Base-by-base conservation (phyloP, 2,797 vertebrate species). In the Eulemur rubriventer region DNA sequence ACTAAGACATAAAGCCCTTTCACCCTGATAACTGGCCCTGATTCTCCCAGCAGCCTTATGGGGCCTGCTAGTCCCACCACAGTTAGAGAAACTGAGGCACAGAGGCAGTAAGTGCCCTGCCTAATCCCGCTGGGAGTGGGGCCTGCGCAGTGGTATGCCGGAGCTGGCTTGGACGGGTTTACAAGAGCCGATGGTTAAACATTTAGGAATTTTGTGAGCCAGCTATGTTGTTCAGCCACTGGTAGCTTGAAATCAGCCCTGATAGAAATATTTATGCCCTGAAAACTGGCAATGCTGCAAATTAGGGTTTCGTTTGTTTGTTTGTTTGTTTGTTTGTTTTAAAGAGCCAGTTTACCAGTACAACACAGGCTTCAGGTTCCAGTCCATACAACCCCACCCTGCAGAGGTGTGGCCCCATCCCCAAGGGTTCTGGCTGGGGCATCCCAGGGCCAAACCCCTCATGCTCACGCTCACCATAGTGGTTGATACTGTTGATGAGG, bases 401-500 rank as follows among this genome's bases (percentile, higher is more conserved):
- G 69, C 41, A 79, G 73, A 28, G 24, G 11, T 59, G 38, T 30
- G 85, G 30, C 17, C 35, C 78, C 24, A 7, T 7, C 57, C 20
- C 33, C 4, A 0, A 26, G 52, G 33, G 2, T 1, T 38, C 30
- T 7, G 8, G 50, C 13, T 41, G 14, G 30, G 12, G 6, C 28
- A 4, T 22, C 87, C 41, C 43, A 6, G 2, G 50, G 41, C 28
- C 83, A 10, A 0, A 38, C 9, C 22, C 24, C 24, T 28, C 38
- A 13, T 8, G 97, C 99, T 61, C 79, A 17, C 6, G 96, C 99
- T 99, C 92, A 99, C 99, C 99, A 24, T 99, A 99, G 97, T 99
- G 99, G 98, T 99, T 99, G 99, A 99, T 99, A 98, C 99, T 99
- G 99, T 99, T 99, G 99, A 99, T 99, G 94, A 99, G 98, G 18